Evolutionary conservation across 2,888 invertebrate species (phyloP), one percentile per base, ranked within the genome.

Genomic region (Coronaproctus castanopsis): DNA sequence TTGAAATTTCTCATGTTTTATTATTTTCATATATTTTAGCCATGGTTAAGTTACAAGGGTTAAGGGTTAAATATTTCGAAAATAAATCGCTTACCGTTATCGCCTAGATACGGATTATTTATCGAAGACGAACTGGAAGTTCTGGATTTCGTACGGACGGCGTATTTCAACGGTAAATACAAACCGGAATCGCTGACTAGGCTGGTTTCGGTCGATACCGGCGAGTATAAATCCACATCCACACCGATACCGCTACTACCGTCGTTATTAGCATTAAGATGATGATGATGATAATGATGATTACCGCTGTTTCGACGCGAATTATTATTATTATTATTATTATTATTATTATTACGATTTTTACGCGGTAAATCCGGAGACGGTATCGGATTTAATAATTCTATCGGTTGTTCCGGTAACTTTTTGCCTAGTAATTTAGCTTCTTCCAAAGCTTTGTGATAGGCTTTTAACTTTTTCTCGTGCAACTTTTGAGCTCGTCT

Each of bases 401-500:
- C 59, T 1, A 55, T 2, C 24, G 59, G 59, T 52, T 22, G 24
- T 36, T 59, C 55, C 14, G 59, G 55, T 48, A 55, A 52, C 51
- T 52, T 51, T 21, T 59, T 55, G 22, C 59, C 59, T 52, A 55
- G 55, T n/a, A 55, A 19, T 48, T 21, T 21, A 19, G 59, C 59
- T 22, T 55, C 3, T 8, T 59, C 59, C 21, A 21, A 52, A 18
- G 55, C 52, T 21, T 52, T 23, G 49, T 24, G 50, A 19, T 21
- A 55, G n/a, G 55, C 55, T 8, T 5, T 22, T 2, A 59, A 21
- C 22, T 59, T 59, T 20, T 51, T 57, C 70, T 88, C 87, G 69
- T 89, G 89, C 74, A 88, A 88, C 57, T 86, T 86, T 71, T 87
- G 85, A 53, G 87, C 88, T 56, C 91, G 78, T 55, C 88, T 73